Percentiles rank a stretch among this genome's conserved stretches.
Conservation (phyloP, 2,797 vertebrate genomes). For the Gymnoscopelus microlampas region DNA sequence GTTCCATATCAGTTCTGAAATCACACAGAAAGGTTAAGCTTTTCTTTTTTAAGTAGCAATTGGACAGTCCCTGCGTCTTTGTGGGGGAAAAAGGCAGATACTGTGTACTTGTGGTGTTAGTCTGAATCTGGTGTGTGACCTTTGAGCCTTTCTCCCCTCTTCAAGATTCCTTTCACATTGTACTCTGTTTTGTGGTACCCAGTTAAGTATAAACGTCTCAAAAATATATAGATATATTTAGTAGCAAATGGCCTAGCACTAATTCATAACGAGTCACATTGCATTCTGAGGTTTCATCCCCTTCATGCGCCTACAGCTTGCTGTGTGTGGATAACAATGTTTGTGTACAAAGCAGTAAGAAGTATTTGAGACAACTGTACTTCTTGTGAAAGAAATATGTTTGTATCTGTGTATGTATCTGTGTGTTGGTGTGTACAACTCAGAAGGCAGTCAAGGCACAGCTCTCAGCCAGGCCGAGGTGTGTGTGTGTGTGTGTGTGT, state of each 20-base stretch:
- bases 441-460: constrained; percentile 64
- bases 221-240: neutral
- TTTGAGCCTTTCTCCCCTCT: constrained; percentile 1
- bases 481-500: constrained; percentile 29
- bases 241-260: constrained; percentile 7
- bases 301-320: constrained; percentile 3
- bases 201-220: constrained; percentile 19
- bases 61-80: neutral
- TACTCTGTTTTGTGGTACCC: neutral
- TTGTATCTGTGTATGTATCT: constrained; percentile 28
- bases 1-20: neutral
- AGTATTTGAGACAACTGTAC: constrained; percentile 18
- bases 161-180: neutral
- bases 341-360: constrained; percentile 36
- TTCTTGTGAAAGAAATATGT: constrained; percentile 53
- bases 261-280: constrained; percentile 26
- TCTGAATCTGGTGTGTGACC: neutral
- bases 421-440: constrained; percentile 31
- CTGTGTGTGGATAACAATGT: constrained; percentile 32
- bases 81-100: neutral
- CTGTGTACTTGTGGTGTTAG: neutral
- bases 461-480: constrained; percentile 47
- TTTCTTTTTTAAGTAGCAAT: neutral
- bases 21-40: neutral
- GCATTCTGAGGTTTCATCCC: constrained; percentile 21